phyloP scores from a whole-genome alignment of 1,140 invertebrate species.

The Drosophila melanica region DNA sequence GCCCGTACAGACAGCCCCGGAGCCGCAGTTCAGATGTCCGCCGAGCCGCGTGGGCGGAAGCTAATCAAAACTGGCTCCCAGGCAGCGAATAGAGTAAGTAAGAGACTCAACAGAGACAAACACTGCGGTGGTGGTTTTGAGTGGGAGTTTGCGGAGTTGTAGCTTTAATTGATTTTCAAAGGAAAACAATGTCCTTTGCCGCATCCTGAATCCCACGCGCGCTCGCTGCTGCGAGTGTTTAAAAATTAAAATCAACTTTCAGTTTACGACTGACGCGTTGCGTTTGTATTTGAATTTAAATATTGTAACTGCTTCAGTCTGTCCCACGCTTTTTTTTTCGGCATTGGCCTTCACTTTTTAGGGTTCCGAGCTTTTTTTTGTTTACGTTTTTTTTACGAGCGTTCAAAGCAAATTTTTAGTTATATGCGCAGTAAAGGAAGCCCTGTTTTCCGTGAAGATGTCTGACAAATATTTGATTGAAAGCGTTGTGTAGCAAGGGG shows the following conservation, averaged over 20 bases:
- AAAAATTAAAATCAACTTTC: slow-evolving; percentile 67
- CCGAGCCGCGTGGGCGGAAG: slow-evolving; percentile 60
- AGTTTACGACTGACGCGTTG: slow-evolving; percentile 65
- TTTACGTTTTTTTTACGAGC: slow-evolving; percentile 39
- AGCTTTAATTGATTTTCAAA: slow-evolving; percentile 66
- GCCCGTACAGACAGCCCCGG: background rate
- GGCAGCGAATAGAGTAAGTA: slow-evolving; percentile 39
- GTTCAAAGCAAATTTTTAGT: slow-evolving; percentile 36
- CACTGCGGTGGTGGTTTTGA: too few relatives aligned
- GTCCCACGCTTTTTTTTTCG: background rate
- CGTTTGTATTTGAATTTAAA: slow-evolving; percentile 58
- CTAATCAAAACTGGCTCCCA: slow-evolving; percentile 76
- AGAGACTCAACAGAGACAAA: background rate
- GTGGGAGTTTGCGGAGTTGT: slow-evolving; percentile 19
- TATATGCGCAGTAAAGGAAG: slow-evolving; percentile 10
- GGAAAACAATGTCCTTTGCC: slow-evolving; percentile 55
- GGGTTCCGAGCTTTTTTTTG: slow-evolving; percentile 22
- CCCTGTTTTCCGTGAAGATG: background rate
- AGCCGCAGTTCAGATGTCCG: slow-evolving; percentile 22
- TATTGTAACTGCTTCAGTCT: slow-evolving; percentile 7
- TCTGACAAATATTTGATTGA: background rate
- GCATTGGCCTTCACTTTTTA: slow-evolving; percentile 11
- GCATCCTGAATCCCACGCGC: slow-evolving; percentile 17
- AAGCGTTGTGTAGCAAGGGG: background rate
- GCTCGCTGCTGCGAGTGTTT: slow-evolving; percentile 6